These are phyloP conservation scores for Oenanthe oenanthe DNA, from an alignment of 2,113 vertebrate species.

Conservation along the genomic window DNA sequence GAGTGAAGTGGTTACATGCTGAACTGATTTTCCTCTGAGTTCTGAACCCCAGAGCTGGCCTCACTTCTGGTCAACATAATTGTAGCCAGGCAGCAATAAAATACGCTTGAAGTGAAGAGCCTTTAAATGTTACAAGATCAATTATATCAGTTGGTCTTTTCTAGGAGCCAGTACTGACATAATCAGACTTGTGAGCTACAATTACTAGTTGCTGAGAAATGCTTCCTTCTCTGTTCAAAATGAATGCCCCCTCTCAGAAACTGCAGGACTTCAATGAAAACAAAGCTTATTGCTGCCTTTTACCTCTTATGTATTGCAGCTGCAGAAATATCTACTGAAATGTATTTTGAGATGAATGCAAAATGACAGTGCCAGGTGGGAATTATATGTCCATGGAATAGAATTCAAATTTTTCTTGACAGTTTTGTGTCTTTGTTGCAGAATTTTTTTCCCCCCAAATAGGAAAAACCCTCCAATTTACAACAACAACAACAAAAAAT, in stretches of 20 bases:
- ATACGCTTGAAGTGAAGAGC: slow-evolving; percentile 16
- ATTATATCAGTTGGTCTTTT: slow-evolving; percentile 61
- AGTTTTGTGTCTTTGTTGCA: not conserved
- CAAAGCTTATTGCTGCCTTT: slow-evolving; percentile 14
- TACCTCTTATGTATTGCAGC: not conserved
- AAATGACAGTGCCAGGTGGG: not conserved
- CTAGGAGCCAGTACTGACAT: slow-evolving; percentile 34
- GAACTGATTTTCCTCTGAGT: slow-evolving; percentile 68
- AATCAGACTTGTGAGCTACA: slow-evolving; percentile 26
- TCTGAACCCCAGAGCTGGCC: slow-evolving; percentile 27
- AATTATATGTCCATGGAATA: not conserved
- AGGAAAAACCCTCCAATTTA: not conserved
- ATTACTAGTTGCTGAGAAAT: slow-evolving; percentile 15
- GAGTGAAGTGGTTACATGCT: slow-evolving; percentile 63
- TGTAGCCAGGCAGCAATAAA: slow-evolving; percentile 37
- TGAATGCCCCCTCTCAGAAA: not conserved
- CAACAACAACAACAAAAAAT: not conserved
- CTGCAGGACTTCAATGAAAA: slow-evolving; percentile 16
- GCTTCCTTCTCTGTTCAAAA: not conserved
- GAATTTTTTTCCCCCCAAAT: not conserved
- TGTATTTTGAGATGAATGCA: not conserved
- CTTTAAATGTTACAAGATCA: slow-evolving; percentile 63
- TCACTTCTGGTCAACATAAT: slow-evolving; percentile 56
- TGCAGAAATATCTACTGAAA: not conserved
- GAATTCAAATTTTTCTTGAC: not conserved